Evolutionary conservation across 2,797 vertebrate species (phyloP), one percentile per base, ranked within the genome.

Genomic region (Stomatorhinus walkeri): DNA sequence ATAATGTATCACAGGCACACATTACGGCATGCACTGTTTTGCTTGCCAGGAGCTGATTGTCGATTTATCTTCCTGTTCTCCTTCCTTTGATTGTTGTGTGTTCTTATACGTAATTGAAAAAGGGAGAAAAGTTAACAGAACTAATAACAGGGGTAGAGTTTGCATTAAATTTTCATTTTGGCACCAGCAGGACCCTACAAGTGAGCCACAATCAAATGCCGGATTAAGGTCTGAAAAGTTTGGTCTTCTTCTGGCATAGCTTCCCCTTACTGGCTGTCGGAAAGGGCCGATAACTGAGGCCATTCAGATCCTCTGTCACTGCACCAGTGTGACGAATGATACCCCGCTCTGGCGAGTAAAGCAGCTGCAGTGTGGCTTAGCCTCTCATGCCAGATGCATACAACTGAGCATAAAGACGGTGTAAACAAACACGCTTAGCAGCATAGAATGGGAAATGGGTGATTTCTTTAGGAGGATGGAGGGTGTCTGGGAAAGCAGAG

Each of bases 101-200:
- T 85, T 85, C 48, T 85, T 85, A 24, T 28, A 85, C 10, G 83
- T 85, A 85, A 85, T 85, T 49, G n/a, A 52, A 85, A 52, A 51
- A 14, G 83, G 49, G 46, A 85, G 10, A 85, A 85, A 85, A 85
- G 48, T 43, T 43, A 79, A 79, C 36, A 79, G 16, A 79, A 43
- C 72, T 43, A 79, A 79, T 43, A n/a, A 43, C 36, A 4, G 19
- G 16, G 72, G 72, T 36, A 43, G 36, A 76, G 72, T 79, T 79
- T 79, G 16, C 36, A 40, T 79, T 43, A 7, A 43, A n/a, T 40
- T 43, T 79, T 7, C 2, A 79, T 79, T 43, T 79, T 14, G 19
- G 72, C 72, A 43, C 72, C 72, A 79, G 72, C 72, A 79, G 32
- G 36, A n/a, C 72, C 32, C 14, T 76, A 76, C 72, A 43, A 40